These are phyloP conservation scores for Paradoxurus hermaphroditus DNA, from an alignment of 2,113 vertebrate genomes.

Conservation along the genomic window DNA sequence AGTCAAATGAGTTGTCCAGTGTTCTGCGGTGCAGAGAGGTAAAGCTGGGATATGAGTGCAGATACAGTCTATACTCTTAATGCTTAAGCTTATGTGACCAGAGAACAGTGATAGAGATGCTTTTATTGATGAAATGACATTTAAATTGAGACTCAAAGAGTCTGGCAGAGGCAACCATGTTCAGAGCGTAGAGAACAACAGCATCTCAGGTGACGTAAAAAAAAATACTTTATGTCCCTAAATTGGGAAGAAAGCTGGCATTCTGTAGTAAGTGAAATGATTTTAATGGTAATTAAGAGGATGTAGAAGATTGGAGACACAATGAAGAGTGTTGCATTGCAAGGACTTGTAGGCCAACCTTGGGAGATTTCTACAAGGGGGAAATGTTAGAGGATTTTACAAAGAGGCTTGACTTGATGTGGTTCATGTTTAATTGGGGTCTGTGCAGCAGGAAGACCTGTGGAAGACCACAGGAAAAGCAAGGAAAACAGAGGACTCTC, in stretches of 20 bases:
- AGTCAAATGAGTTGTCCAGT: not conserved
- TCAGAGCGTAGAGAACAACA: not conserved
- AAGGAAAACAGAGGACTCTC: not conserved
- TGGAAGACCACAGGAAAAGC: not conserved
- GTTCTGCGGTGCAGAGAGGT: accelerated
- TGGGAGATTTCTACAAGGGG: not conserved
- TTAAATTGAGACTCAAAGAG: not conserved
- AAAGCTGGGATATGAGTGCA: not conserved
- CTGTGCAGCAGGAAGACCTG: not conserved
- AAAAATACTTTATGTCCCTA: not conserved
- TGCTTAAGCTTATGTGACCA: not conserved
- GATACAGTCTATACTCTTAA: not conserved
- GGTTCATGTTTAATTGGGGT: not conserved
- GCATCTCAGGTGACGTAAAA: not conserved
- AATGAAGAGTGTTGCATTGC: not conserved
- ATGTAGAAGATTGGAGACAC: not conserved
- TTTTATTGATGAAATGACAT: not conserved
- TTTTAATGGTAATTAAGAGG: not conserved
- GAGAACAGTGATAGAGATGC: not conserved
- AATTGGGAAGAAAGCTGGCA: not conserved
- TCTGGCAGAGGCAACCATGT: not conserved
- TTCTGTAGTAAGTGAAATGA: not conserved
- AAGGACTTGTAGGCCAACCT: not conserved
- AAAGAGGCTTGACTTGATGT: not conserved
- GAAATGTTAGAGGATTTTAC: not conserved